Evolutionary conservation across 2,888 invertebrate species (phyloP).

Genomic region (Acanthacorydalis orientalis): DNA sequence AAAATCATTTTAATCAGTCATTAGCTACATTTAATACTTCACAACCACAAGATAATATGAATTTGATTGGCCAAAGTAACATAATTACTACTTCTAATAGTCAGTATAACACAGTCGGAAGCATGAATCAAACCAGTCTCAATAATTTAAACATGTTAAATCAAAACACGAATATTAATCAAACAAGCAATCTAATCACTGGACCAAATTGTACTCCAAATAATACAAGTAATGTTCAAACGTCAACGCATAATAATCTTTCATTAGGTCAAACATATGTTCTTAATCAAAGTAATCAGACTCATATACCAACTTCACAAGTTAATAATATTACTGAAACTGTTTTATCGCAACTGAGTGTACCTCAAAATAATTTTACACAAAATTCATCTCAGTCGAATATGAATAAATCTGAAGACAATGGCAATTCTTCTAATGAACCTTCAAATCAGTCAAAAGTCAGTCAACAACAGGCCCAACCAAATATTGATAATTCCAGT

Average conservation of each 20-base stretch:
- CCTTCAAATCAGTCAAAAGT: not conserved
- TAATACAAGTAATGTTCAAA: too few relatives aligned
- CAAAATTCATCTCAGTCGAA: too few relatives aligned
- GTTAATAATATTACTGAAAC: too few relatives aligned
- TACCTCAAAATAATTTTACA: too few relatives aligned
- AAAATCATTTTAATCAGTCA: slow-evolving; percentile 4
- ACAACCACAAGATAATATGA: not conserved
- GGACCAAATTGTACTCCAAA: too few relatives aligned
- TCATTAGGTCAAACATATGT: too few relatives aligned
- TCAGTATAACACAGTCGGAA: not conserved
- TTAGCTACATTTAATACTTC: not conserved
- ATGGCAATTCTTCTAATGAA: not conserved
- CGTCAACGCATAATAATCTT: too few relatives aligned
- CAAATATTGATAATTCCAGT: not conserved
- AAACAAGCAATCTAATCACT: too few relatives aligned
- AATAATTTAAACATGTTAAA: not conserved
- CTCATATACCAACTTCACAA: too few relatives aligned
- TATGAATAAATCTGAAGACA: not conserved
- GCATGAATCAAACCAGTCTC: too few relatives aligned
- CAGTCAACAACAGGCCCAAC: not conserved
- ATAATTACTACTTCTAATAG: not conserved
- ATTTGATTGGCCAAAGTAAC: not conserved
- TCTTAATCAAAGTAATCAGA: too few relatives aligned
- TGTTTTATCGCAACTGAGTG: too few relatives aligned
- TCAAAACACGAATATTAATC: slow-evolving; percentile 4